Conservation (phyloP, 2,113 vertebrate genomes). For the Hoplias malabaricus region DNA sequence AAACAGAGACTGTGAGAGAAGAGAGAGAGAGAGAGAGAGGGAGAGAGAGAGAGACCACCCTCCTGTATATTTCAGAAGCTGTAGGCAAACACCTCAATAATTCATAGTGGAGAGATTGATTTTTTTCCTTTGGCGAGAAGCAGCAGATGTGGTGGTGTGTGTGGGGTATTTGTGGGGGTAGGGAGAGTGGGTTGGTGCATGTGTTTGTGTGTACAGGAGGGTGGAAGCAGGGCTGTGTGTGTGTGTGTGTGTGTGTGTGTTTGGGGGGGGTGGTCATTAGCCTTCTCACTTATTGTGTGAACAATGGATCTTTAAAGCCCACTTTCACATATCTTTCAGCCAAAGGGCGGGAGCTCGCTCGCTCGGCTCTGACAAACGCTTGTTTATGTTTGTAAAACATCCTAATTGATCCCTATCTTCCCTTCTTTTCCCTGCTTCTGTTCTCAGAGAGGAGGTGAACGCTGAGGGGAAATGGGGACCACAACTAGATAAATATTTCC, state of each 20-base stretch:
- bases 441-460: background rate
- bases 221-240: slow-evolving; percentile 1
- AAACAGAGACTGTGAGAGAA: slow-evolving; percentile 48
- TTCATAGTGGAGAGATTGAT: slow-evolving; percentile 75
- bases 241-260: slow-evolving; percentile 2
- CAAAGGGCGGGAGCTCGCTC: slow-evolving; percentile 27
- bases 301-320: slow-evolving; percentile 39
- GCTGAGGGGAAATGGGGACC: background rate
- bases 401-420: background rate
- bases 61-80: slow-evolving; percentile 71
- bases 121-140: slow-evolving; percentile 53
- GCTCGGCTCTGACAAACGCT: background rate
- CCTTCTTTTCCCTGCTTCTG: background rate
- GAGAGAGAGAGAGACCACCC: slow-evolving; percentile 37
- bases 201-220: slow-evolving; percentile 7
- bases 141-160: slow-evolving; percentile 46
- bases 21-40: slow-evolving; percentile 56
- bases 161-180: slow-evolving; percentile 37
- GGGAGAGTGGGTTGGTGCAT: slow-evolving; percentile 56
- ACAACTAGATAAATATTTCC: background rate
- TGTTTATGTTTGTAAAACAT: slow-evolving; percentile 15
- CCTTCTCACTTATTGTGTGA: slow-evolving; percentile 41
- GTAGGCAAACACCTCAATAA: slow-evolving; percentile 81
- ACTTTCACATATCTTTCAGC: slow-evolving; percentile 35
- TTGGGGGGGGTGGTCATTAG: slow-evolving; percentile 43